Conservation (phyloP, 2,113 vertebrate genomes). For the Meriones unguiculatus region DNA sequence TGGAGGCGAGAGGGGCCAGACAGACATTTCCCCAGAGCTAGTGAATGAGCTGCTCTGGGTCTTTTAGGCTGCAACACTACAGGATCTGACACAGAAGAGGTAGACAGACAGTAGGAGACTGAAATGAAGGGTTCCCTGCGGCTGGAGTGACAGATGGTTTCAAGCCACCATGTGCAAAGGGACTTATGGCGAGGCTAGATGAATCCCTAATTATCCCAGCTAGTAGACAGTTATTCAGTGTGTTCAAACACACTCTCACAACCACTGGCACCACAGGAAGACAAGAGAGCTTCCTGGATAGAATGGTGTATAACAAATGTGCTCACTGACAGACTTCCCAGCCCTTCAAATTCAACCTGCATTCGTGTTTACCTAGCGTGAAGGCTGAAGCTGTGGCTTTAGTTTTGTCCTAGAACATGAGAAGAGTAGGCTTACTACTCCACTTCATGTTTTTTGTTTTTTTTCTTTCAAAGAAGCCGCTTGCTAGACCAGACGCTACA, state of each 20-base stretch:
- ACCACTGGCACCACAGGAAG: not conserved
- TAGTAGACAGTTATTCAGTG: constrained; percentile 13
- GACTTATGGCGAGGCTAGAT: constrained; percentile 14
- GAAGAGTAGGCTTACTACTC: not conserved
- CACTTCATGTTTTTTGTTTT: constrained; percentile 13
- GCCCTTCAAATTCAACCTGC: constrained; percentile 2
- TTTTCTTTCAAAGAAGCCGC: constrained; percentile 40
- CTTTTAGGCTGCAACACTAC: not conserved
- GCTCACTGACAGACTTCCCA: constrained; percentile 1
- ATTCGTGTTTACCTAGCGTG: not conserved
- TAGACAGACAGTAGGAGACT: not conserved
- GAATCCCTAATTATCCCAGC: constrained; percentile 21
- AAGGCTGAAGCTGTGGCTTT: constrained; percentile 8
- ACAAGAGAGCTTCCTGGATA: not conserved
- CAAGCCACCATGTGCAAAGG: not conserved
- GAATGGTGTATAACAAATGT: not conserved
- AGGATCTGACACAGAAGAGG: not conserved
- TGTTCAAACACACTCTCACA: constrained; percentile 17
- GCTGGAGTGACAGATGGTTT: not conserved
- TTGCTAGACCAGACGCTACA: constrained; percentile 24
- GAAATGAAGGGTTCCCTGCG: not conserved
- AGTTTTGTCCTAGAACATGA: not conserved
- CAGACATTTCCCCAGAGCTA: not conserved
- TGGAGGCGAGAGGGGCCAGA: not conserved
- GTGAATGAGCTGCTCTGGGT: not conserved